Base-by-base conservation (phyloP, 1,140 invertebrate species). In the Colletes gigas region DNA sequence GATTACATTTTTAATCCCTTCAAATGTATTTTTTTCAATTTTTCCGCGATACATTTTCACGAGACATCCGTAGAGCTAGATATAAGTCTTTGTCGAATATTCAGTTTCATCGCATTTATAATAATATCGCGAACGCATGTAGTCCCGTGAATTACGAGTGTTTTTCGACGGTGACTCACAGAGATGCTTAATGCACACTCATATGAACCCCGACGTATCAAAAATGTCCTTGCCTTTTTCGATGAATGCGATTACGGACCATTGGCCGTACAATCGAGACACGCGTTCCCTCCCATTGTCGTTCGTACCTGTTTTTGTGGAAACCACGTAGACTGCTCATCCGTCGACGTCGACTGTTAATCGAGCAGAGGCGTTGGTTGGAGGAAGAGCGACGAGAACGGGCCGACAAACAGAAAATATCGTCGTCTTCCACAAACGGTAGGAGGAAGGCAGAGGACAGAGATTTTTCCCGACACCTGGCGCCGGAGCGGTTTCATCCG, bases 241-340 rank as follows among this genome's bases (percentile, higher is more conserved):
- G 76, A 86, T 87, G 73, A 88, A 88, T 86, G 55, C 69, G 81
- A 87, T 87, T 78, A 90, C 88, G 68, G 75, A 21, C 78, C 83
- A 90, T 90, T 90, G 82, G 68, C 54, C 78, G 67, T 84, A 87
- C 65, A 68, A 68, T 70, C 44, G 60, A 44, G n/a, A 62, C 78
- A 55, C 72, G 62, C 76, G 81, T 87, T 85, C 63, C 72, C 74
- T 60, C 47, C 47, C 57, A 30, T 81, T 68, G 68, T 19, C 10
- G 7, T 39, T 19, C 59, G 17, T 74, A 76, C 68, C 73, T 88
- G 88, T 90, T 89, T 88, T 88, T 89, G 83, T 86, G 78, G 67
- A 84, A 90, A 85, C 83, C 82, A 82, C 73, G 78, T 76, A 83
- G 74, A 72, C 21, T 12, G 75, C 65, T 77, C 78, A 70, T 77